phyloP scores from a whole-genome alignment of 2,888 invertebrate species.

The Melieria crassipennis region DNA sequence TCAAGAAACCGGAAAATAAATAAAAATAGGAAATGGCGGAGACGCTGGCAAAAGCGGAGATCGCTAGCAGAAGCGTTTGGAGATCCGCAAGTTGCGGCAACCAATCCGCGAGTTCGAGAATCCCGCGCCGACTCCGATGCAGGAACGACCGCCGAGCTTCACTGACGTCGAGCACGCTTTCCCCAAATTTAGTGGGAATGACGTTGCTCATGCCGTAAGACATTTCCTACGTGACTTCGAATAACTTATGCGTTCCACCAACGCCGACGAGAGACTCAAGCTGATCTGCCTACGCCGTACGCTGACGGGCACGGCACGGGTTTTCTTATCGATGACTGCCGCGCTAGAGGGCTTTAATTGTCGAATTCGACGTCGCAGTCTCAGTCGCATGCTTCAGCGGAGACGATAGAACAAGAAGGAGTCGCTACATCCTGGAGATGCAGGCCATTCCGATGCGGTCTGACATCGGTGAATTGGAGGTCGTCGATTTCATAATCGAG shows the following conservation, averaged over 20 bases:
- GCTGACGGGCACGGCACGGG: constrained; percentile 19
- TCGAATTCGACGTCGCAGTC: constrained; percentile 30
- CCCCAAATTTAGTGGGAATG: constrained; percentile 20
- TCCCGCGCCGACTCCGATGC: too few relatives aligned
- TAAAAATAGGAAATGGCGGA: too few relatives aligned
- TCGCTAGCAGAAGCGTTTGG: too few relatives aligned
- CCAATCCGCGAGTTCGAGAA: too few relatives aligned
- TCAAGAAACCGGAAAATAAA: too few relatives aligned
- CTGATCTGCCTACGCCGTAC: constrained; percentile 24
- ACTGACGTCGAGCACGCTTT: too few relatives aligned
- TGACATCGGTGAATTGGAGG: too few relatives aligned
- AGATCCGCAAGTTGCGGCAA: too few relatives aligned
- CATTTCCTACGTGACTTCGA: constrained; percentile 20
- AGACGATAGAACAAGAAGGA: constrained; percentile 19
- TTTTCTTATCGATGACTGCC: constrained; percentile 15
- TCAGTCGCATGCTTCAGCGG: constrained; percentile 13
- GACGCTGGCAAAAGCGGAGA: too few relatives aligned
- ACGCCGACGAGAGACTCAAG: constrained; percentile 18
- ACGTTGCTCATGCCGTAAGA: background rate
- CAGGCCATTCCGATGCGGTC: too few relatives aligned
- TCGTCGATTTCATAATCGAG: too few relatives aligned
- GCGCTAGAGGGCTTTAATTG: constrained; percentile 21
- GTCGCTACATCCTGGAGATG: background rate
- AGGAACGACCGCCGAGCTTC: too few relatives aligned
- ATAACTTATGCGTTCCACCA: constrained; percentile 16